A percentile compares a stretch with the other conserved stretches of the same genome.
Evolutionary conservation across 2,113 vertebrate species (phyloP).

Genomic region (Dicentrarchus labrax): DNA sequence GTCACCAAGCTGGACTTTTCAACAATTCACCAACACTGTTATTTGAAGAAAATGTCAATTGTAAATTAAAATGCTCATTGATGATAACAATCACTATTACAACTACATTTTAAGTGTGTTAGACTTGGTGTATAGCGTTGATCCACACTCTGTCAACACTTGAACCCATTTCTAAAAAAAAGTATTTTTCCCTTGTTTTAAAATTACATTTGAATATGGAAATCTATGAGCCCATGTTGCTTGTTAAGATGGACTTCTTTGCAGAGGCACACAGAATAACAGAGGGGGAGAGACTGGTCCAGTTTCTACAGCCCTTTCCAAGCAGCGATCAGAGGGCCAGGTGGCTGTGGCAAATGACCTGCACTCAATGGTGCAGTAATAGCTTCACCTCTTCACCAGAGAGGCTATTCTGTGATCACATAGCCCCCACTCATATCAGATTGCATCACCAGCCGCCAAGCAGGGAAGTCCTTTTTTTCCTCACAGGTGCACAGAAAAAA

Average conservation of each 20-base stretch:
- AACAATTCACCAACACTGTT: background rate
- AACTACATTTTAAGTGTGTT: background rate
- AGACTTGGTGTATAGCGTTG: background rate
- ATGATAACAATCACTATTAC: background rate
- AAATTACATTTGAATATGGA: background rate
- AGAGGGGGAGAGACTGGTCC: background rate
- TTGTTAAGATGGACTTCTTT: background rate
- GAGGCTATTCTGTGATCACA: slow-evolving; percentile 70
- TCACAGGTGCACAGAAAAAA: slow-evolving; percentile 36
- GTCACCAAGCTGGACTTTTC: slow-evolving; percentile 22
- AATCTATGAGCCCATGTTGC: background rate
- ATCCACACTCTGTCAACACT: background rate
- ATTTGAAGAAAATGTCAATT: background rate
- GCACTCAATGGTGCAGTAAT: slow-evolving; percentile 67
- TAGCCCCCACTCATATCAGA: slow-evolving; percentile 71
- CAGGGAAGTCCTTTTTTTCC: slow-evolving; percentile 67
- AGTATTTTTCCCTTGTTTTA: background rate
- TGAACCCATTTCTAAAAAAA: background rate
- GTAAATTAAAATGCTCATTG: background rate
- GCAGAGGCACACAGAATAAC: slow-evolving; percentile 3
- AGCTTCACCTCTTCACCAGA: slow-evolving; percentile 75
- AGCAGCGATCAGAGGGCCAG: slow-evolving; percentile 58
- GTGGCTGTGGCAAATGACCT: slow-evolving; percentile 74
- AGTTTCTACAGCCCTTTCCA: slow-evolving; percentile 32
- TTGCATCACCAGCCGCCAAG: slow-evolving; percentile 67